phyloP scores from a whole-genome alignment of 1,140 invertebrate species.

The Cotesia chilonis region DNA sequence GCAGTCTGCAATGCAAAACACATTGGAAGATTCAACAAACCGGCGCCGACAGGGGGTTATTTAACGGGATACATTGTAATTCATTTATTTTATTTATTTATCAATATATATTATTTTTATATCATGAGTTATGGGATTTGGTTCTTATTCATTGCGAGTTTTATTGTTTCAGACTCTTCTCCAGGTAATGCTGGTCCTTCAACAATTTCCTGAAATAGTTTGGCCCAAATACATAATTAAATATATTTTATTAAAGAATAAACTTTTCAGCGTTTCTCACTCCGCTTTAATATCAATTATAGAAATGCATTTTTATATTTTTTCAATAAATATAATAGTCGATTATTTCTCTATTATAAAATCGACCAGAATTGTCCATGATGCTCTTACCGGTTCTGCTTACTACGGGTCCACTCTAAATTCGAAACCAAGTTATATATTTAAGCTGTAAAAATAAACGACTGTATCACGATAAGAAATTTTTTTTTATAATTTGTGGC shows the following conservation, averaged over 20 bases:
- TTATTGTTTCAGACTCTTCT: slow-evolving; percentile 10
- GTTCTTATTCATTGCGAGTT: slow-evolving; percentile 9
- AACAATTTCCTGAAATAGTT: slow-evolving; percentile 28
- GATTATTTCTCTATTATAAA: no score
- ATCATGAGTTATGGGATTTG: slow-evolving; percentile 11
- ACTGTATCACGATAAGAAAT: background rate
- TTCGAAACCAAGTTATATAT: slow-evolving; percentile 57
- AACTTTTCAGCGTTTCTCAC: no score
- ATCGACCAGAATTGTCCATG: background rate
- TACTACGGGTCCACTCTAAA: slow-evolving; percentile 62
- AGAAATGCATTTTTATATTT: no score
- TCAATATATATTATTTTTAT: slow-evolving; percentile 32
- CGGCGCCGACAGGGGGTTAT: slow-evolving; percentile 50
- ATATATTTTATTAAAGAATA: background rate
- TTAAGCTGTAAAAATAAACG: background rate
- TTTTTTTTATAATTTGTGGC: no score
- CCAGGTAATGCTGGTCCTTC: slow-evolving; percentile 5
- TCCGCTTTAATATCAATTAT: no score
- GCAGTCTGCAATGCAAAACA: slow-evolving; percentile 75
- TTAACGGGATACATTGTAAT: slow-evolving; percentile 41
- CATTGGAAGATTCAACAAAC: slow-evolving; percentile 66
- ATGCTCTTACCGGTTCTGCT: slow-evolving; percentile 48
- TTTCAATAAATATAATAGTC: no score
- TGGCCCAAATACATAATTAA: slow-evolving; percentile 13
- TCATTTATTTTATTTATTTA: slow-evolving; percentile 36